phyloP scores from a whole-genome alignment of 1,140 invertebrate genomes.

The Drosophila nigrodunni region DNA sequence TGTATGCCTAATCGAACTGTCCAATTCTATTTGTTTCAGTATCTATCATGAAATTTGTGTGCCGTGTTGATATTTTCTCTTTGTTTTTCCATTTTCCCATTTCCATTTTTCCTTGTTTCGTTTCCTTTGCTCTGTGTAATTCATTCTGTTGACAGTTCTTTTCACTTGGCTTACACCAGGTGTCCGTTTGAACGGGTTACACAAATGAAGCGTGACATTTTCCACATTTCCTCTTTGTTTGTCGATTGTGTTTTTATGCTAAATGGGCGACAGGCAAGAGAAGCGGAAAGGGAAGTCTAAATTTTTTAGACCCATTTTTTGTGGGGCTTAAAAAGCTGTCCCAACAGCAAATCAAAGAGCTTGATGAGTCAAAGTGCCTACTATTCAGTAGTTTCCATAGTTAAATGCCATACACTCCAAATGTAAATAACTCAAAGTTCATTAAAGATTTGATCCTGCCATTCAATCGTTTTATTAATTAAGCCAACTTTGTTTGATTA shows the following conservation, averaged over 20 bases:
- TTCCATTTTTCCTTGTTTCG: background rate
- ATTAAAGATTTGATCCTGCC: background rate
- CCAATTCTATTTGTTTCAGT: constrained; percentile 66
- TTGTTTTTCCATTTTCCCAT: background rate
- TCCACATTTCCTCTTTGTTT: constrained; percentile 58
- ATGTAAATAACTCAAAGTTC: background rate
- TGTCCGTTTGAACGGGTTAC: constrained; percentile 76
- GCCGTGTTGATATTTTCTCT: constrained; percentile 55
- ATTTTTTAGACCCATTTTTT: background rate
- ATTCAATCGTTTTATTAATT: background rate
- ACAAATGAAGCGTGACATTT: constrained; percentile 79
- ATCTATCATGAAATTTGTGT: constrained; percentile 73
- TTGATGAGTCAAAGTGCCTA: too few species aligned
- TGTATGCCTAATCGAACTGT: constrained; percentile 81
- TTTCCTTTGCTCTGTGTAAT: constrained; percentile 8
- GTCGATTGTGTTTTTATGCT: constrained; percentile 1
- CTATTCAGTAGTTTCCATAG: too few species aligned
- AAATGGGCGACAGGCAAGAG: background rate
- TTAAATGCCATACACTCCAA: too few species aligned
- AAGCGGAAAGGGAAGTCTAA: background rate
- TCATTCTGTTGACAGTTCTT: constrained; percentile 39
- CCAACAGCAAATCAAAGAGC: too few species aligned
- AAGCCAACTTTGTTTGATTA: background rate
- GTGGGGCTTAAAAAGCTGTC: too few species aligned
- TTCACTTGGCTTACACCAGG: constrained; percentile 56